These are phyloP conservation scores for Limnephilus auricula DNA, from an alignment of 2,888 invertebrate species.

Conservation along the genomic window DNA sequence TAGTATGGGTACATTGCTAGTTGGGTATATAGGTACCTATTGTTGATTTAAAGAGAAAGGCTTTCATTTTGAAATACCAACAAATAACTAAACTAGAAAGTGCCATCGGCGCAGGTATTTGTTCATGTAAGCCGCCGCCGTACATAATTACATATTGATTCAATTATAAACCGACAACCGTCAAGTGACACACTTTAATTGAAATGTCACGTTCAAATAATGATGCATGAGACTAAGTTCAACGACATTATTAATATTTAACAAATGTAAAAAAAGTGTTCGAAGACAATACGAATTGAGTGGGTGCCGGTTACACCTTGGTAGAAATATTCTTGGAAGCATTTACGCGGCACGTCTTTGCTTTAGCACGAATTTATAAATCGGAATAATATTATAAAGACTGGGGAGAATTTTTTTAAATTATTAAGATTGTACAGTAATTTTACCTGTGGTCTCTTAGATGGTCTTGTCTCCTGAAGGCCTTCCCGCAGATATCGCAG, in stretches of 20 bases:
- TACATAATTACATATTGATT: constrained; percentile 16
- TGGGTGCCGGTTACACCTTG: constrained; percentile 23
- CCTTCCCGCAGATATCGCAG: constrained; percentile 97
- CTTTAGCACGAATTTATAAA: not conserved
- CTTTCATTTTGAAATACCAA: no score
- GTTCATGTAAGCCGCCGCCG: not conserved
- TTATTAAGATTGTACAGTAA: not conserved
- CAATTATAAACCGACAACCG: constrained; percentile 24
- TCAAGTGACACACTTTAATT: constrained; percentile 48
- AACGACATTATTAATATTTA: constrained; percentile 47
- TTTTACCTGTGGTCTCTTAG: constrained; percentile 91
- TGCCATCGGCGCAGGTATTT: not conserved
- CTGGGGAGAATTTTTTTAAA: not conserved
- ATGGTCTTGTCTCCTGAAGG: constrained; percentile 96
- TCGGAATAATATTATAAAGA: not conserved
- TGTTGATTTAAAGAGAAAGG: not conserved
- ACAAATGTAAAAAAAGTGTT: constrained; percentile 38
- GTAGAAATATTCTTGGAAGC: constrained; percentile 16
- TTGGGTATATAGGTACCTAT: not conserved
- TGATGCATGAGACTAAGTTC: constrained; percentile 37
- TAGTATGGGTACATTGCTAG: not conserved
- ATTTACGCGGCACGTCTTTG: constrained; percentile 23
- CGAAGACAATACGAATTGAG: constrained; percentile 29
- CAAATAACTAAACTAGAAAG: not conserved
- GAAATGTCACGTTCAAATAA: constrained; percentile 38